Evolutionary conservation across 2,797 vertebrate species (phyloP).

Genomic region (Syngnathus rostellatus): DNA sequence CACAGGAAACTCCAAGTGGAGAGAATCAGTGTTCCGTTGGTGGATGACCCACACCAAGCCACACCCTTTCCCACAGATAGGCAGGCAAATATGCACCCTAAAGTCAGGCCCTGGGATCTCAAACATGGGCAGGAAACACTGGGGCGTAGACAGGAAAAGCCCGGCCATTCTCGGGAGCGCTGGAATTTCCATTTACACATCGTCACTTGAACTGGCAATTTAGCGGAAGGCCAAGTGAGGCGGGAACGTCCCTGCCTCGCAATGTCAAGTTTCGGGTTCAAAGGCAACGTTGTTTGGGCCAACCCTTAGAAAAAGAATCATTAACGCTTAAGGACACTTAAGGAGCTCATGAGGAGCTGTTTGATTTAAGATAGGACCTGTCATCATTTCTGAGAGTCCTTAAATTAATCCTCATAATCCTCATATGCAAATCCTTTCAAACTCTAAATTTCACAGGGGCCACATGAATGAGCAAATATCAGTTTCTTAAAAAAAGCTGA

Average conservation of each 20-base stretch:
- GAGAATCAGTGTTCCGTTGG: conserved; percentile 21
- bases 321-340: neutral
- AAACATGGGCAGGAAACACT: conserved; percentile 63
- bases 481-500: neutral
- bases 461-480: neutral
- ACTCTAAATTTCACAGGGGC: neutral
- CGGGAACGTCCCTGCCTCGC: conserved; percentile 18
- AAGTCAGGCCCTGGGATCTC: conserved; percentile 41
- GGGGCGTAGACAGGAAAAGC: conserved; percentile 68
- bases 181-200: conserved; percentile 67
- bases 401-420: neutral
- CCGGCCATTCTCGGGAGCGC: conserved; percentile 49
- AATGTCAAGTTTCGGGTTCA: conserved; percentile 22
- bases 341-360: neutral
- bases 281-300: conserved; percentile 26
- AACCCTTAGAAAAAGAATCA: conserved; percentile 10
- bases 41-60: conserved; percentile 28
- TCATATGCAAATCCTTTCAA: neutral
- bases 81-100: conserved; percentile 30
- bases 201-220: conserved; percentile 39
- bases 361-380: neutral
- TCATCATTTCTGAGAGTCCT: neutral
- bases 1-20: conserved; percentile 29
- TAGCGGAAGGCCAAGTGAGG: conserved; percentile 36
- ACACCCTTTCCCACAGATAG: conserved; percentile 52